Evolutionary conservation across 2,113 vertebrate genomes (phyloP).

Genomic region (Isurus oxyrinchus): DNA sequence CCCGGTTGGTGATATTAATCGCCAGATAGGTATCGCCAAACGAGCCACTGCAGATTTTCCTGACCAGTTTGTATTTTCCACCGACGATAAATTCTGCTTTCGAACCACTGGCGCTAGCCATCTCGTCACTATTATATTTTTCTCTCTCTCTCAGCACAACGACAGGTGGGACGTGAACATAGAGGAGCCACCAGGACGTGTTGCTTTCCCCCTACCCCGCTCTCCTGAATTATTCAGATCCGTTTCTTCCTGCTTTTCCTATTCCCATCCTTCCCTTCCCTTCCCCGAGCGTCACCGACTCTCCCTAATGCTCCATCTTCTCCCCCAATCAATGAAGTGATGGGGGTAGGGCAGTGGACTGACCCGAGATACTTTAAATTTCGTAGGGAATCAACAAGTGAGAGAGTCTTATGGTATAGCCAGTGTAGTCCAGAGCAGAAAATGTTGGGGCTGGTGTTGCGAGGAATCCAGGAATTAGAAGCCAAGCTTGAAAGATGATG

Average conservation of each 20-base stretch:
- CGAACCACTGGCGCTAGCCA: constrained; percentile 96
- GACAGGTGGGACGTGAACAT: background rate
- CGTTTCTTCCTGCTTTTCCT: constrained; percentile 33
- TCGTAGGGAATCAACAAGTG: too few species aligned
- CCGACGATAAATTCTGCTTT: constrained; percentile 98
- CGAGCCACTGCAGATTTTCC: constrained; percentile 96
- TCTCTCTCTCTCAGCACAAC: background rate
- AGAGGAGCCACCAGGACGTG: background rate
- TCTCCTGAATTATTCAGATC: constrained; percentile 33
- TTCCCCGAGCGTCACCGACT: constrained; percentile 45
- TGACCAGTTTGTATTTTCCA: constrained; percentile 95
- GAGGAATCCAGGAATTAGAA: too few species aligned
- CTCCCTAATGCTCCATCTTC: constrained; percentile 69
- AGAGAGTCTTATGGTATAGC: too few species aligned
- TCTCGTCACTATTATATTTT: constrained; percentile 48
- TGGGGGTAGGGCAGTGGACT: too few species aligned
- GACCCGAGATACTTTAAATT: too few species aligned
- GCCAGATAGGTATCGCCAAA: constrained; percentile 97
- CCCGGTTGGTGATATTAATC: constrained; percentile 98
- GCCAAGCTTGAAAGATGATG: too few species aligned
- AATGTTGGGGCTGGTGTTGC: too few species aligned
- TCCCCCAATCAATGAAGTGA: constrained; percentile 35
- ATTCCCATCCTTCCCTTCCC: background rate
- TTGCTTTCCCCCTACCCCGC: background rate
- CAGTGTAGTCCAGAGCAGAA: too few species aligned